Evolutionary conservation across 2,888 invertebrate species (phyloP), one percentile per base, ranked within the genome.

Genomic region (Apocheima hispidaria): DNA sequence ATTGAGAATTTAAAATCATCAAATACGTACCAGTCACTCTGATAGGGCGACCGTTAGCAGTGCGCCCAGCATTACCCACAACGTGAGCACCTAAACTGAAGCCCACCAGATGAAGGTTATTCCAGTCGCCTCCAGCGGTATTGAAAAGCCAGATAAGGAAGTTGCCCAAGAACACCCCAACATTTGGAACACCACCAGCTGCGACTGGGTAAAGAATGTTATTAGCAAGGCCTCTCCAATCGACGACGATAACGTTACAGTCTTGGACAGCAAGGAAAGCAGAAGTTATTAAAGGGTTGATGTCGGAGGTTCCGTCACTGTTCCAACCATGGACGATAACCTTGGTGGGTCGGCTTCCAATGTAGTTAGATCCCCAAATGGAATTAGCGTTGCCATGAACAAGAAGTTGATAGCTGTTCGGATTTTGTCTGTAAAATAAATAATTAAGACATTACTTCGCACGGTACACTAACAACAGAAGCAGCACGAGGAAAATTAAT

Each of bases 71-170:
- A 20, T 74, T 81, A 2, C 89, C 90, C 0, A 87, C 87, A 6
- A 88, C 72, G 60, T 90, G 90, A 64, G 89, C 90, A 4, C 91
- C 91, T 65, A 90, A 81, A 71, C 91, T 90, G 79, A 83, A 84
- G 21, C 91, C 91, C 23, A 90, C 77, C 23, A 91, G 68, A 63
- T 92, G 91, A 1, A 90, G 74, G 26, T 83, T 82, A 63, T 83
- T 81, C 83, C 84, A 87, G 69, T 84, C 81, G 6, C 85, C 86
- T 18, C 89, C 90, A 4, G 74, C 78, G 0, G 68, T 84, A 49
- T 75, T 78, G 56, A 84, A 74, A 18, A 90, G 79, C 84, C 85
- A 88, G 14, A 73, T 68, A 3, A 91, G 49, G 70, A 88, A 88
- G 66, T 83, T 78, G 4, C 84, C 89, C 1, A 90, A 73, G 46